phyloP scores from a whole-genome alignment of 2,113 vertebrate species.

The Conger conger region DNA sequence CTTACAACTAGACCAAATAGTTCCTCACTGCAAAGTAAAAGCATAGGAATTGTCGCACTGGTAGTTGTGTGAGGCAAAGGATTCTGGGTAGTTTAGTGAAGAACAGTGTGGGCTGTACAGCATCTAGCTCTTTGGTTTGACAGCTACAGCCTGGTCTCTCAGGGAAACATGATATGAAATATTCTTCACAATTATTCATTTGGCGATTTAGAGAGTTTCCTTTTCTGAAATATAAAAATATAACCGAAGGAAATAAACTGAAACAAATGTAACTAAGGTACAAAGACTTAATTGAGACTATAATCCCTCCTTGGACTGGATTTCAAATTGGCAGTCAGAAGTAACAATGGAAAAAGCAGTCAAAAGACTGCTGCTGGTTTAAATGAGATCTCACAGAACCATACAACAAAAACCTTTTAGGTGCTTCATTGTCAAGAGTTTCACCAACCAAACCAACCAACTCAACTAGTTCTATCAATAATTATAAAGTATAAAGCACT shows the following conservation, averaged over 20 bases:
- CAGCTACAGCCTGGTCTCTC: neutral
- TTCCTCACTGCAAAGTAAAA: neutral
- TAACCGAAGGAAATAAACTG: conserved; percentile 37
- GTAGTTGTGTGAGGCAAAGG: neutral
- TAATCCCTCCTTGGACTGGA: neutral
- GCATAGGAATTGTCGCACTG: neutral
- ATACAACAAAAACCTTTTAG: neutral
- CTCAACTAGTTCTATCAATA: neutral
- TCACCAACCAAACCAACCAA: neutral
- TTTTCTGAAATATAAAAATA: conserved; percentile 40
- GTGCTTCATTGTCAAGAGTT: neutral
- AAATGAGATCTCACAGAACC: neutral
- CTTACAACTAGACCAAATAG: neutral
- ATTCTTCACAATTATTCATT: conserved; percentile 29
- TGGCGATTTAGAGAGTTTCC: neutral
- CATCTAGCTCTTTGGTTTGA: conserved; percentile 1
- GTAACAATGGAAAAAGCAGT: neutral
- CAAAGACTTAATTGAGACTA: conserved; percentile 23
- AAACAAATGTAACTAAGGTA: conserved; percentile 42
- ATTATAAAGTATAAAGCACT: neutral
- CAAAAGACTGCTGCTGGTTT: conserved; percentile 17
- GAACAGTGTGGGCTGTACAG: neutral
- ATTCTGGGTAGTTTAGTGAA: neutral
- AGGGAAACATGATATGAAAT: neutral
- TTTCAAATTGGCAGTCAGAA: neutral